Evolutionary conservation across 2,888 invertebrate species (phyloP), one percentile per base, ranked within the genome.

Genomic region (Eilema depressum): DNA sequence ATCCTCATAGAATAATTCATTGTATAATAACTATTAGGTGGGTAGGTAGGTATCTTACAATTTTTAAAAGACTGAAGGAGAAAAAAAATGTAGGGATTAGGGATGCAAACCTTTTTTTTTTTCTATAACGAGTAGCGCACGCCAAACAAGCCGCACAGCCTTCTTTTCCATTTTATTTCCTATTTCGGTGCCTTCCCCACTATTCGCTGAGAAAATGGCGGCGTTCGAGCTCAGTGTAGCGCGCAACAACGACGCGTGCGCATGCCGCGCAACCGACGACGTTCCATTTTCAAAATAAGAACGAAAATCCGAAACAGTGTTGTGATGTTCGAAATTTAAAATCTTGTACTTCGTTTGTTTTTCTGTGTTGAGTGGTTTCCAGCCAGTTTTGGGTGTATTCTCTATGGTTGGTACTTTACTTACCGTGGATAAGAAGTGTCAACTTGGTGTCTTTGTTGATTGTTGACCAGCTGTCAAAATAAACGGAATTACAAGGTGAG

Each of bases 401-500:
- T 26, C 1, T 41, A 47, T 28, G 0, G 59, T 61, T 74, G 23
- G 53, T 47, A 30, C 41, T 41, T 14, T 62, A 67, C 41, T 66
- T 30, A 33, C 33, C 61, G 70, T 78, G 72, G 65, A 74, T 78
- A 78, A 81, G 80, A 78, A 81, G 80, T 81, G 80, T 74, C 74
- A 53, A n/a, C 53, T 69, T 89, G 88, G 90, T 90, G 87, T 87
- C 88, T 87, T 89, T 90, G 91, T 92, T 92, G 88, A 90, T 89
- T 90, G 91, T 92, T 92, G 88, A 90, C 83, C 91, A 92, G 89
- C 92, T 94, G 93, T 93, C 91, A 93, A 92, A 94, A 92, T 90
- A 90, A 85, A 87, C 86, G 85, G 86, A 88, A 86, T 87, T 88
- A 86, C 89, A 90, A 94, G 94, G 94, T 94, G 86, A 92, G 92